Conservation (phyloP, 2,797 vertebrate species). For the Alosa sapidissima region DNA sequence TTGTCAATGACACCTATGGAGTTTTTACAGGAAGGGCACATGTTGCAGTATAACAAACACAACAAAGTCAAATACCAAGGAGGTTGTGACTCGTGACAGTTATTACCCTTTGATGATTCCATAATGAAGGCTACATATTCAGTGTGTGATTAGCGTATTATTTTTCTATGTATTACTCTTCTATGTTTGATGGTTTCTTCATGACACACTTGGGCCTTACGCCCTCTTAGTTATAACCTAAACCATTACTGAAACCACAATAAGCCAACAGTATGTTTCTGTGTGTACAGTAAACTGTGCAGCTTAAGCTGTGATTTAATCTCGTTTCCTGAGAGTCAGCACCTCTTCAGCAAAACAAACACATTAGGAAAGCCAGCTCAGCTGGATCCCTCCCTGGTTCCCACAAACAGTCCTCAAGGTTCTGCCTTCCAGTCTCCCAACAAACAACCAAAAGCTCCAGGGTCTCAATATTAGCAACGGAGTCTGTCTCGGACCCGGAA, state of each 20-base stretch:
- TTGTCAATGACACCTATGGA: no score
- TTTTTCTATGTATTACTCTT: no score
- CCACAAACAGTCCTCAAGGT: neutral
- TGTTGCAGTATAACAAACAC: no score
- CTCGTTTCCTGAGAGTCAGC: neutral
- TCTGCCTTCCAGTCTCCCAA: neutral
- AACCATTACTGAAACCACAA: neutral
- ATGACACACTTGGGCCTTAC: no score
- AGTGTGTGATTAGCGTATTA: no score
- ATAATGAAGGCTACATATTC: neutral
- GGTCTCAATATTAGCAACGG: neutral
- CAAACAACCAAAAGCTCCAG: neutral
- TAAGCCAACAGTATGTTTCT: neutral
- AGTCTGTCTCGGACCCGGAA: neutral
- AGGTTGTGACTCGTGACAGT: neutral
- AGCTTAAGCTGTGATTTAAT: neutral
- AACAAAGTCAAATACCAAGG: neutral
- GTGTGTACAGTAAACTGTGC: no score
- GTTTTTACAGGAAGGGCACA: no score
- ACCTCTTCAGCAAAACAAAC: conserved; percentile 3
- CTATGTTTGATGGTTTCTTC: no score
- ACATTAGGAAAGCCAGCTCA: neutral
- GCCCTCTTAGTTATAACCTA: neutral
- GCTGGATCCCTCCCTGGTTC: neutral
- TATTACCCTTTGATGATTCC: neutral